Conservation (phyloP, 37 sponge, comb jelly and placozoan genomes). For the Spongia lamella region DNA sequence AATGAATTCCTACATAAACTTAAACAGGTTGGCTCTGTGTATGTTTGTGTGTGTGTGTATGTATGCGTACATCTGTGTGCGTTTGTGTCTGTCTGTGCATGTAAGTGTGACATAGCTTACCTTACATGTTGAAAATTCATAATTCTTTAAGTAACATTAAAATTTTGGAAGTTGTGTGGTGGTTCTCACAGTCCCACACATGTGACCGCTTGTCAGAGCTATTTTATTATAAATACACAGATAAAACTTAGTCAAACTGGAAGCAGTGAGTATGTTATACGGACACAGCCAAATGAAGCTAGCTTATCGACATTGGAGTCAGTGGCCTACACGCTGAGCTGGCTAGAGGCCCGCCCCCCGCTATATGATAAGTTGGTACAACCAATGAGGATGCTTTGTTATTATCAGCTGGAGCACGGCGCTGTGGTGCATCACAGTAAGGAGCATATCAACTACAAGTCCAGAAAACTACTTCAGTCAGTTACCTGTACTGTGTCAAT, state of each 20-base stretch:
- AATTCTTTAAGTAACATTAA: not conserved
- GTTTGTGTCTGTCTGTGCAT: constrained; percentile 8
- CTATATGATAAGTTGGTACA: constrained; percentile 47
- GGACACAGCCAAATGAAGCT: constrained; percentile 84
- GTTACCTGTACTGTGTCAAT: too few relatives aligned
- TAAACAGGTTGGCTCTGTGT: constrained; percentile 37
- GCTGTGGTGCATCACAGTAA: constrained; percentile 79
- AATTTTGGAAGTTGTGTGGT: not conserved
- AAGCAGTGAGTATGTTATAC: constrained; percentile 83
- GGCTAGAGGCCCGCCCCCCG: constrained; percentile 62
- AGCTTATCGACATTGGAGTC: constrained; percentile 88
- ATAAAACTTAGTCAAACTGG: constrained; percentile 48
- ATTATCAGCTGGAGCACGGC: constrained; percentile 81
- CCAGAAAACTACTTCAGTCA: too few relatives aligned
- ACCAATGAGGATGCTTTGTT: constrained; percentile 77
- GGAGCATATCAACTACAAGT: constrained; percentile 60
- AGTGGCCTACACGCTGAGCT: constrained; percentile 73
- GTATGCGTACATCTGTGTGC: constrained; percentile 25
- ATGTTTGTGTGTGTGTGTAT: constrained; percentile 8
- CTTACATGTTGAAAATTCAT: not conserved
- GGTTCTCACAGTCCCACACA: not conserved
- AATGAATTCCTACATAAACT: constrained; percentile 44
- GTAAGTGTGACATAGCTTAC: not conserved
- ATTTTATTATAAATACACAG: constrained; percentile 23
- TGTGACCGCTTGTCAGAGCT: too few relatives aligned